Percentiles rank a stretch among this genome's conserved stretches.
Conservation (phyloP, 2,888 invertebrate genomes). For the Pachycephus smyrnensis region DNA sequence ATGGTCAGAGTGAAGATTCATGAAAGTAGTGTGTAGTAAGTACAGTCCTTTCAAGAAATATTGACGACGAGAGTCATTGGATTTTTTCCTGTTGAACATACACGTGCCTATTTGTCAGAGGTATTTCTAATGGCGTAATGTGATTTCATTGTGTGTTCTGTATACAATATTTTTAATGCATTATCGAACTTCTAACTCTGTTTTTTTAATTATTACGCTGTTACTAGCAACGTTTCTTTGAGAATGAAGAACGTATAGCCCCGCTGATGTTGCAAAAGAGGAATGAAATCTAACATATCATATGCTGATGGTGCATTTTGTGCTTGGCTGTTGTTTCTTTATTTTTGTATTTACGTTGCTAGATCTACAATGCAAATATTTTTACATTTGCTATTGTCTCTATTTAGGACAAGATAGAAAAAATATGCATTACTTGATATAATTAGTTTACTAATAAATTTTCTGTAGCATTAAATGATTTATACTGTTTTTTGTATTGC, state of each 20-base stretch:
- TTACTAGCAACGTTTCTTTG: neutral
- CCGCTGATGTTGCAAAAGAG: neutral
- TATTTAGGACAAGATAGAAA: too few relatives aligned
- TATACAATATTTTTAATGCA: neutral
- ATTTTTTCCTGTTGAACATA: neutral
- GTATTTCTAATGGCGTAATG: neutral
- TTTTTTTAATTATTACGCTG: neutral
- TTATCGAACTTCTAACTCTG: neutral
- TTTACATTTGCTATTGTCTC: too few relatives aligned
- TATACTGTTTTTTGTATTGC: too few relatives aligned
- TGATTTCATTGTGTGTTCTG: neutral
- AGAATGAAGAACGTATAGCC: neutral
- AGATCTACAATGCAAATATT: too few relatives aligned
- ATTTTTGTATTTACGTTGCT: too few relatives aligned
- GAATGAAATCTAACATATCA: neutral
- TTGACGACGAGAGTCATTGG: neutral
- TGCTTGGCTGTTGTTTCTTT: neutral
- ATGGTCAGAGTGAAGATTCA: neutral
- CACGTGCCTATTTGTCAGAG: neutral
- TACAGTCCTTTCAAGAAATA: neutral
- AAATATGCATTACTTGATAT: too few relatives aligned
- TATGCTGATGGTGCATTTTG: neutral
- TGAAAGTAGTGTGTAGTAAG: neutral
- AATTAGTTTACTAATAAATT: too few relatives aligned
- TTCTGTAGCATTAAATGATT: too few relatives aligned